Conservation (phyloP, 2,113 vertebrate genomes). For the Peromyscus californicus region DNA sequence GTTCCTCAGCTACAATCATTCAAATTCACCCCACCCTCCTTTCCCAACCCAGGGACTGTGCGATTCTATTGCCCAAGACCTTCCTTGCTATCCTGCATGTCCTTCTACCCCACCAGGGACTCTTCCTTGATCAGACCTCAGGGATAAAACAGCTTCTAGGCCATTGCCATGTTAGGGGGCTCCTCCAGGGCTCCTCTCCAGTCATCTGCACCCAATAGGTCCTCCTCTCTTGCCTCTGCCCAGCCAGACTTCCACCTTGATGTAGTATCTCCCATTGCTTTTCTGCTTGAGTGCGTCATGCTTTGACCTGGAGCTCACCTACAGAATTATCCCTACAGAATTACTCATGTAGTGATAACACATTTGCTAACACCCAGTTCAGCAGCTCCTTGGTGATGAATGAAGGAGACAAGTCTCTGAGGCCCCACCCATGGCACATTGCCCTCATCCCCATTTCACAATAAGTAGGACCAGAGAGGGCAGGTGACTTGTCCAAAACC, state of each 20-base stretch:
- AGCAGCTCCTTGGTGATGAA: neutral
- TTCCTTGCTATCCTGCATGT: neutral
- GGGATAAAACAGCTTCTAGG: neutral
- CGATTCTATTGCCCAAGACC: neutral
- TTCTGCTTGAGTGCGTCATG: neutral
- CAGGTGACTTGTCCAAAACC: neutral
- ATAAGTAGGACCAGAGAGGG: neutral
- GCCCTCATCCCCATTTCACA: neutral
- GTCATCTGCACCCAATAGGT: neutral
- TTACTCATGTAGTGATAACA: neutral
- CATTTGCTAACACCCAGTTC: neutral
- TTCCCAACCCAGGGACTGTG: neutral
- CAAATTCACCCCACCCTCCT: no score
- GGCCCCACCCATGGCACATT: neutral
- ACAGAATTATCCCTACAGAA: neutral
- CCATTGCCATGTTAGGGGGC: neutral
- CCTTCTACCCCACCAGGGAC: neutral
- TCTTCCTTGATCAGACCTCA: neutral
- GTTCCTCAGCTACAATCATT: neutral
- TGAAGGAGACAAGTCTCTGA: neutral
- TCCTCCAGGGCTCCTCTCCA: neutral
- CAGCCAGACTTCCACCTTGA: neutral
- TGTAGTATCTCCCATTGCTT: neutral
- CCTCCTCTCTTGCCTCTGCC: neutral
- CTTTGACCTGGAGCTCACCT: neutral